These are phyloP conservation scores for Staurois parvus DNA, from an alignment of 2,797 vertebrate species.

Conservation along the genomic window DNA sequence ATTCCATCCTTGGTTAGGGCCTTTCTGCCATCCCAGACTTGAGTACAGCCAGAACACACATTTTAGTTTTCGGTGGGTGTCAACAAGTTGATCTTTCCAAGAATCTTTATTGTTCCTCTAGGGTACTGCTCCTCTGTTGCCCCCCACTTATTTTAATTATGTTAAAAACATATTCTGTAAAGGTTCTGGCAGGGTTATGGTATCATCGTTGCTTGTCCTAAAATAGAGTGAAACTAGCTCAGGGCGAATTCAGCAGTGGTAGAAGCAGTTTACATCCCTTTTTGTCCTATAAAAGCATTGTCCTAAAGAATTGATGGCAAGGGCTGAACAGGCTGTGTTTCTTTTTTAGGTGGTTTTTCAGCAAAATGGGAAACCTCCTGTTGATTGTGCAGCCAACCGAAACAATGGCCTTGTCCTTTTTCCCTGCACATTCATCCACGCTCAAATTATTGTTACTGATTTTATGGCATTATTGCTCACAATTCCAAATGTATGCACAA, in stretches of 20 bases:
- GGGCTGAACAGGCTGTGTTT: too few relatives aligned
- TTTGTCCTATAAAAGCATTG: too few relatives aligned
- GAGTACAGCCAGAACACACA: not conserved
- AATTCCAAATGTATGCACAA: not conserved
- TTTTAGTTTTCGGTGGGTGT: not conserved
- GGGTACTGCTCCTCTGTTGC: too few relatives aligned
- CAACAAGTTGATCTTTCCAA: not conserved
- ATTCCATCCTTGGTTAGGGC: too few relatives aligned
- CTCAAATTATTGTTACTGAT: not conserved
- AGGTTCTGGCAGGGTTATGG: too few relatives aligned
- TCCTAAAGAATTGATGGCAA: not conserved
- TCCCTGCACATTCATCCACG: not conserved
- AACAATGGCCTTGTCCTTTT: not conserved
- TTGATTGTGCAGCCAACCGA: not conserved
- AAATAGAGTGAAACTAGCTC: too few relatives aligned
- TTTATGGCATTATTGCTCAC: conserved; percentile 9
- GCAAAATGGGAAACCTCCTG: not conserved
- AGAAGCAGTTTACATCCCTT: too few relatives aligned
- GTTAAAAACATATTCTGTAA: too few relatives aligned
- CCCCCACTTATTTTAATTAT: too few relatives aligned
- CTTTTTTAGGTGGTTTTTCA: not conserved
- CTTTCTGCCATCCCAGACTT: too few relatives aligned
- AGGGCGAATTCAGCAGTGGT: too few relatives aligned
- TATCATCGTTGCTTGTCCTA: too few relatives aligned
- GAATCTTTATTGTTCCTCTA: not conserved